Evolutionary conservation across 2,888 invertebrate species (phyloP).

Genomic region (Rhagophthalmus giganteus): DNA sequence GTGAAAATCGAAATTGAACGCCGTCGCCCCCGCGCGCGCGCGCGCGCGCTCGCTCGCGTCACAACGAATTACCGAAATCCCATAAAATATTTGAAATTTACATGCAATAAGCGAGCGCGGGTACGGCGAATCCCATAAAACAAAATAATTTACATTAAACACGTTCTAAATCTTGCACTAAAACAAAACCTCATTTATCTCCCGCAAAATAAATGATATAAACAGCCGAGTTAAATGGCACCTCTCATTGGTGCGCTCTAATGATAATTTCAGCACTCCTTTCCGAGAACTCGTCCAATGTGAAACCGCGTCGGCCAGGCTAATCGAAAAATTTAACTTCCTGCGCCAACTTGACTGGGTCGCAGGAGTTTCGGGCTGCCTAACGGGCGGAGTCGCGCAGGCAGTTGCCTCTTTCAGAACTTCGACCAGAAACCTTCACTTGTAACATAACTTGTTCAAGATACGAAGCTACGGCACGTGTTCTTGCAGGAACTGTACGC

Average conservation of each 20-base stretch:
- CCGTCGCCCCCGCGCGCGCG: too few species aligned
- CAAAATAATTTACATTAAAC: slow-evolving; percentile 55
- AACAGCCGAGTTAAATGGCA: slow-evolving; percentile 35
- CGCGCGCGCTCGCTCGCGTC: too few species aligned
- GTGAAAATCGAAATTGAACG: slow-evolving; percentile 17
- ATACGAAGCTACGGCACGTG: slow-evolving; percentile 30
- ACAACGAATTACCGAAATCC: slow-evolving; percentile 10
- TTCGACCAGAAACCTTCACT: slow-evolving; percentile 50
- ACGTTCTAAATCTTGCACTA: slow-evolving; percentile 54
- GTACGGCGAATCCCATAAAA: slow-evolving; percentile 44
- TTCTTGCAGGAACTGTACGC: too few species aligned
- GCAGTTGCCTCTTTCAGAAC: slow-evolving; percentile 42
- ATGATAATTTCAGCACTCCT: slow-evolving; percentile 36
- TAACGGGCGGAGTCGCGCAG: slow-evolving; percentile 41
- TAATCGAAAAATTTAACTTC: slow-evolving; percentile 30
- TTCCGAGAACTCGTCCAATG: slow-evolving; percentile 33
- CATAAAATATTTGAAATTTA: slow-evolving; percentile 24
- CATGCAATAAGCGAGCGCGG: slow-evolving; percentile 24
- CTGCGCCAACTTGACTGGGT: slow-evolving; percentile 34
- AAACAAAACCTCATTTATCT: slow-evolving; percentile 57
- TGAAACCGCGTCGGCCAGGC: slow-evolving; percentile 6
- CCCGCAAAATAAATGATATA: slow-evolving; percentile 52
- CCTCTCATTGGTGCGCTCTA: slow-evolving; percentile 36
- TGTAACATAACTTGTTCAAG: slow-evolving; percentile 52
- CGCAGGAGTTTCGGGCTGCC: slow-evolving; percentile 9